These are phyloP conservation scores for Alexandromys fortis DNA, from an alignment of 2,113 vertebrate species.

Conservation along the genomic window DNA sequence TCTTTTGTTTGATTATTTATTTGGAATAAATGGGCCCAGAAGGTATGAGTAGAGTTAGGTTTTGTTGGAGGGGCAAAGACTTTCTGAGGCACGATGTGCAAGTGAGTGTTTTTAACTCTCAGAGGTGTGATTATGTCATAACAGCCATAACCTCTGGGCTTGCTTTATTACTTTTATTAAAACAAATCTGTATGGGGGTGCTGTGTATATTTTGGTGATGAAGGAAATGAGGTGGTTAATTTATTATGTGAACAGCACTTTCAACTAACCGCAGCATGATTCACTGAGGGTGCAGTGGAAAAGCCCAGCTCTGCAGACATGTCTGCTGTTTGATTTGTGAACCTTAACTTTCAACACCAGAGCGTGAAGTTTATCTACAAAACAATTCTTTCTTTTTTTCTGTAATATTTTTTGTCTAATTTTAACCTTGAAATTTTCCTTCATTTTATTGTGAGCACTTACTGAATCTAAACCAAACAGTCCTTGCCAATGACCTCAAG, in stretches of 20 bases:
- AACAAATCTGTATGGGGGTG: slow-evolving; percentile 75
- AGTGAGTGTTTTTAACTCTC: slow-evolving; percentile 77
- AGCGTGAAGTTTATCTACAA: slow-evolving; percentile 69
- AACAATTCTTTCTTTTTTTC: slow-evolving; percentile 43
- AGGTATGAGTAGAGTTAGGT: slow-evolving; percentile 46
- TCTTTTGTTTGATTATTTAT: slow-evolving; percentile 68
- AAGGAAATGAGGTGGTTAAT: slow-evolving; percentile 79
- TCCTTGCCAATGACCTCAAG: background rate
- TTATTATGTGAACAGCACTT: slow-evolving; percentile 81
- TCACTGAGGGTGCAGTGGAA: slow-evolving; percentile 67
- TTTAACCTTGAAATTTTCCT: slow-evolving; percentile 37
- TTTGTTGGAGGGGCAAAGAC: slow-evolving; percentile 63
- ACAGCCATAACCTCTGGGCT: slow-evolving; percentile 76
- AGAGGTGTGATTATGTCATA: slow-evolving; percentile 79
- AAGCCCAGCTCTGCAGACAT: slow-evolving; percentile 63
- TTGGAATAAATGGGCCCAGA: slow-evolving; percentile 62
- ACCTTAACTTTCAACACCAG: slow-evolving; percentile 79
- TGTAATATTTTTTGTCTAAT: slow-evolving; percentile 56
- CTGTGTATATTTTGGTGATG: slow-evolving; percentile 74
- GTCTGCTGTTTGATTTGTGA: slow-evolving; percentile 79
- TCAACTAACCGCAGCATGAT: slow-evolving; percentile 75
- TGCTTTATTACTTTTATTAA: slow-evolving; percentile 83
- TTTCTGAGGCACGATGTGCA: slow-evolving; percentile 74
- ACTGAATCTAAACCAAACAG: slow-evolving; percentile 32
- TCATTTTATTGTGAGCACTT: slow-evolving; percentile 42